Percentiles rank a stretch among this genome's conserved stretches.
phyloP scores from a whole-genome alignment of 2,797 vertebrate species.

The Florisuga fusca region DNA sequence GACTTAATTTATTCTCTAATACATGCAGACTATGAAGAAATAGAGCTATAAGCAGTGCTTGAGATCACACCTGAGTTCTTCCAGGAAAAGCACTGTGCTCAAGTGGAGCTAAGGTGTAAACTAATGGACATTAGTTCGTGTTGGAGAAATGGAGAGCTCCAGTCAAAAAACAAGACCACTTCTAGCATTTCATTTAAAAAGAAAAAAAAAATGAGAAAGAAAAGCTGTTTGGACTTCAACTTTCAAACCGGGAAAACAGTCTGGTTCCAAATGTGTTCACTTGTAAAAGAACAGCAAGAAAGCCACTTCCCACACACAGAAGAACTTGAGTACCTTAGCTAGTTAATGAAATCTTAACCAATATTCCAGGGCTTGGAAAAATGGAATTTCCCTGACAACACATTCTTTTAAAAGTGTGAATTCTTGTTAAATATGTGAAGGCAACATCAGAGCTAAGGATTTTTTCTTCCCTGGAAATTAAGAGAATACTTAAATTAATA shows the following conservation, averaged over 20 bases:
- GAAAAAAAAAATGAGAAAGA: background rate
- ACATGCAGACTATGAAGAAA: background rate
- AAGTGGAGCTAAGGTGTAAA: background rate
- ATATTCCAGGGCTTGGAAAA: background rate
- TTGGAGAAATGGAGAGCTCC: background rate
- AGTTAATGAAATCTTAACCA: background rate
- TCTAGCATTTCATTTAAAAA: background rate
- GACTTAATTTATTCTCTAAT: background rate
- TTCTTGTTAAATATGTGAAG: background rate
- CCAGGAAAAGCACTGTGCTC: background rate
- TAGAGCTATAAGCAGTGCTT: background rate
- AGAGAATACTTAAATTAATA: background rate
- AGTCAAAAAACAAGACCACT: background rate
- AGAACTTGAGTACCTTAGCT: background rate
- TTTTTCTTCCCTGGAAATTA: background rate
- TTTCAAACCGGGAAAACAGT: background rate
- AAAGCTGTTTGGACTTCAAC: background rate
- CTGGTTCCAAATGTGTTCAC: background rate
- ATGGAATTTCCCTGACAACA: background rate
- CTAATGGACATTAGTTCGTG: rapidly evolving
- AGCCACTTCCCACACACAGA: background rate
- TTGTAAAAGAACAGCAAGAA: background rate
- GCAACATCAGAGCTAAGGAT: background rate
- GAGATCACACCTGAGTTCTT: background rate
- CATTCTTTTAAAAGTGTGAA: background rate